A percentile compares a stretch with the other conserved stretches of the same genome.
Conservation (phyloP, 2,888 invertebrate genomes). For the Halictus ligatus region DNA sequence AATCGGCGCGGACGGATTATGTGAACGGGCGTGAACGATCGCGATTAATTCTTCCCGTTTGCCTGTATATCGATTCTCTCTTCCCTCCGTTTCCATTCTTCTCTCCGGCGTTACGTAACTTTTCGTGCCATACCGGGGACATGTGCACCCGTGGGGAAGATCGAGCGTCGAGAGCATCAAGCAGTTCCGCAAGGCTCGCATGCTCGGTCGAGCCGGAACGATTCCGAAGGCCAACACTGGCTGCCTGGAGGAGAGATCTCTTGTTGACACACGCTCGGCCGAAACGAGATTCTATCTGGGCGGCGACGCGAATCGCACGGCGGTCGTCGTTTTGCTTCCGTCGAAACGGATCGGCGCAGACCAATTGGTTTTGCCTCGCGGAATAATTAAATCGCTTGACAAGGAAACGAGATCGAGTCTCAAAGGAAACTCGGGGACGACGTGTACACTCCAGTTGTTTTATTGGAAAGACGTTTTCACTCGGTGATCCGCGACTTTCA, state of each 20-base stretch:
- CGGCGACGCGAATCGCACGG: neutral
- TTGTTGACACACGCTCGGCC: constrained; percentile 19
- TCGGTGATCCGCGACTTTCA: neutral
- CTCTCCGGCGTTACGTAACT: constrained; percentile 30
- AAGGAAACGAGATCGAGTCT: neutral
- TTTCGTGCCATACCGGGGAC: neutral
- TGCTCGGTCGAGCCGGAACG: constrained; percentile 21
- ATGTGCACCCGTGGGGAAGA: constrained; percentile 7
- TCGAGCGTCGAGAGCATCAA: neutral
- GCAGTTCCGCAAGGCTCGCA: constrained; percentile 11
- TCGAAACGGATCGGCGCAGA: neutral
- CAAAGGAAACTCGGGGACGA: neutral
- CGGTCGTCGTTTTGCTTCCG: neutral
- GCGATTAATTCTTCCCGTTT: constrained; percentile 7
- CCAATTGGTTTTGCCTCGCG: neutral
- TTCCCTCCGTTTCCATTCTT: neutral
- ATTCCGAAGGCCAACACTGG: neutral
- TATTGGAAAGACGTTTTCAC: neutral
- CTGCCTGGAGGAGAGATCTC: neutral
- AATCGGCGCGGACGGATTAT: neutral
- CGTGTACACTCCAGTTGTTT: neutral
- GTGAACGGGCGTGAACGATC: neutral
- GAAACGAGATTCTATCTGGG: neutral
- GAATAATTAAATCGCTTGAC: neutral
- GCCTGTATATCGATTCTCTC: neutral